These are phyloP conservation scores for Jaculus jaculus DNA, from an alignment of 2,113 vertebrate species.

Conservation along the genomic window DNA sequence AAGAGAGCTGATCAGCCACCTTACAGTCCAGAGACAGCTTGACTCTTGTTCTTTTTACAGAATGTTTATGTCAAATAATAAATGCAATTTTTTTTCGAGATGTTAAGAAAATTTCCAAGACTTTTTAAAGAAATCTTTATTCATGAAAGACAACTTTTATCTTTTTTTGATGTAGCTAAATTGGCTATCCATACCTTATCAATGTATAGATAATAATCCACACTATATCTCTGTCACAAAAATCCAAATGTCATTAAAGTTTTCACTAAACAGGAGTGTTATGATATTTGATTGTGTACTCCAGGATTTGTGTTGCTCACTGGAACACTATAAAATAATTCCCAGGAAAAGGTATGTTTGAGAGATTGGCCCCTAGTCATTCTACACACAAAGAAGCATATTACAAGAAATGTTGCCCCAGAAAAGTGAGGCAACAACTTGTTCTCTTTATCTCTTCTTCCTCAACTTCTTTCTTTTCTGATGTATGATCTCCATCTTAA, in stretches of 20 bases:
- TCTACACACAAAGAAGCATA: not conserved
- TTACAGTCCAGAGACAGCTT: conserved; percentile 87
- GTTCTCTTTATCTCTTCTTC: no score
- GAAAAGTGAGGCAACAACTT: not conserved
- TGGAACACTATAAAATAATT: not conserved
- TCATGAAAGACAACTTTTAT: conserved; percentile 1
- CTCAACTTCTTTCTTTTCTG: not conserved
- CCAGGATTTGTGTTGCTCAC: not conserved
- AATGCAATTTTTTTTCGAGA: conserved; percentile 75
- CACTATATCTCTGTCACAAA: not conserved
- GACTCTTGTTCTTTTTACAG: conserved; percentile 74
- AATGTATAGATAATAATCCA: not conserved
- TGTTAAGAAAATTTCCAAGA: conserved; percentile 44
- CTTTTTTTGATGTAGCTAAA: not conserved
- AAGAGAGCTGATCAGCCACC: conserved; percentile 87
- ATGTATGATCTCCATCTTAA: not conserved
- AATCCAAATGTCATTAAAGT: not conserved
- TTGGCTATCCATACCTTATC: not conserved
- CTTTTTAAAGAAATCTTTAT: not conserved
- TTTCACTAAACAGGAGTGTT: not conserved
- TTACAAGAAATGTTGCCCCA: not conserved
- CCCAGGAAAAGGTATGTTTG: not conserved
- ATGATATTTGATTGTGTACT: not conserved
- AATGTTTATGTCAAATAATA: conserved; percentile 73
- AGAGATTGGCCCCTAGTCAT: not conserved